phyloP scores from a whole-genome alignment of 1,140 invertebrate genomes.

The Lycorma delicatula region DNA sequence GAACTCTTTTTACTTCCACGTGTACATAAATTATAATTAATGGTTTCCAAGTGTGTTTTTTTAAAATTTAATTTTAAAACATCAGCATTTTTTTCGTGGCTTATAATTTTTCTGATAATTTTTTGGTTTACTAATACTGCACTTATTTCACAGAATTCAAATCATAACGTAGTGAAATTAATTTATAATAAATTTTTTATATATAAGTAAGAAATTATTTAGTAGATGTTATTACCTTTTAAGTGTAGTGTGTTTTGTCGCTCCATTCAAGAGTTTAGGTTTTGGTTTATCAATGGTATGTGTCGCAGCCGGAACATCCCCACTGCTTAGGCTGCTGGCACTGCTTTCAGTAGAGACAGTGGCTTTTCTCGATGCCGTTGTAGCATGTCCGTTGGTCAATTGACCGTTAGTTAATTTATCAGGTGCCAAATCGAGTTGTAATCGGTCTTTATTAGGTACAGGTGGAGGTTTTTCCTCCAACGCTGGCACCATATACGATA shows the following conservation, averaged over 20 bases:
- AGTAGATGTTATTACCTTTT: conserved; percentile 45
- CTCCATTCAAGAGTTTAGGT: conserved; percentile 29
- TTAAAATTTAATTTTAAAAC: too few relatives aligned
- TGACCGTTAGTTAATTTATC: conserved; percentile 16
- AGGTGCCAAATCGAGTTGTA: conserved; percentile 7
- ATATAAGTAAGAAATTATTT: too few relatives aligned
- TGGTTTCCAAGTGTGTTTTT: too few relatives aligned
- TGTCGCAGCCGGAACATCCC: conserved; percentile 1
- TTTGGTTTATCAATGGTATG: conserved; percentile 23
- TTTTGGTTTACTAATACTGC: too few relatives aligned
- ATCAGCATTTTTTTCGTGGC: too few relatives aligned
- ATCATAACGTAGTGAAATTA: too few relatives aligned
- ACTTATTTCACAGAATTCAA: too few relatives aligned
- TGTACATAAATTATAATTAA: too few relatives aligned
- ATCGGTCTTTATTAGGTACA: conserved; percentile 33
- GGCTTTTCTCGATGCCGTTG: conserved; percentile 3
- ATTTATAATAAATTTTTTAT: too few relatives aligned
- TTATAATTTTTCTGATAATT: too few relatives aligned
- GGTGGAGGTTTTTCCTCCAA: conserved; percentile 52
- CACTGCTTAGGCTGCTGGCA: conserved; percentile 21
- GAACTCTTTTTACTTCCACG: too few relatives aligned
- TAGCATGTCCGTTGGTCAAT: conserved; percentile 16
- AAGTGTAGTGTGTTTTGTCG: conserved; percentile 43
- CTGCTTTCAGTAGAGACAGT: conserved; percentile 22
- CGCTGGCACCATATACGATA: conserved; percentile 55